Evolutionary conservation across 1,140 invertebrate species (phyloP).

Genomic region (Sitodiplosis mosellana): DNA sequence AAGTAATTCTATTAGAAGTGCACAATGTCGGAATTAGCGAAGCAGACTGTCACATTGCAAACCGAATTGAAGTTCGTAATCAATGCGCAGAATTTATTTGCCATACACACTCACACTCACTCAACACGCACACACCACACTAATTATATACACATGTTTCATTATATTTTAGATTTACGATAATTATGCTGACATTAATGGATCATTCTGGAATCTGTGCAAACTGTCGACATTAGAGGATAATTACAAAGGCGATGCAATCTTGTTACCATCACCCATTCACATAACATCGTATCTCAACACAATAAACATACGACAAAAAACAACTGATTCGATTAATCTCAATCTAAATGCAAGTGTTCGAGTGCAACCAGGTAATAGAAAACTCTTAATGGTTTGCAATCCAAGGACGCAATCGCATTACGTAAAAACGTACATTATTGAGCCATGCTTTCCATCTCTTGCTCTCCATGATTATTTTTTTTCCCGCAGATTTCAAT

Average conservation of each 20-base stretch:
- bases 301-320: conserved; percentile 33
- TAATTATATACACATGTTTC: not conserved
- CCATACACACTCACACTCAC: too few species aligned
- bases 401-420: not conserved
- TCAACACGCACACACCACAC: too few species aligned
- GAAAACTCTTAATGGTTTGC: not conserved
- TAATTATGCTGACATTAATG: conserved; percentile 44
- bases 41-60: conserved; percentile 8
- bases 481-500: conserved; percentile 29
- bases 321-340: conserved; percentile 16
- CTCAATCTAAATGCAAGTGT: conserved; percentile 33
- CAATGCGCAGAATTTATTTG: too few species aligned
- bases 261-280: conserved; percentile 21
- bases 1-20: conserved; percentile 32
- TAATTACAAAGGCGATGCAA: not conserved
- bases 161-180: conserved; percentile 29
- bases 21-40: conserved; percentile 25
- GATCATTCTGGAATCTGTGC: conserved; percentile 42
- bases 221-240: conserved; percentile 9
- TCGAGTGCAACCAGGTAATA: conserved; percentile 15
- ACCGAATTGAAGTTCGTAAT: conserved; percentile 7
- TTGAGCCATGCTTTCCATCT: too few species aligned
- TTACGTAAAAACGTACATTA: too few species aligned
- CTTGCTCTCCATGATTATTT: conserved; percentile 1
- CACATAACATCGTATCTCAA: conserved; percentile 41